These are phyloP conservation scores for Lathronympha strigana DNA, from an alignment of 2,888 invertebrate species.

Conservation along the genomic window DNA sequence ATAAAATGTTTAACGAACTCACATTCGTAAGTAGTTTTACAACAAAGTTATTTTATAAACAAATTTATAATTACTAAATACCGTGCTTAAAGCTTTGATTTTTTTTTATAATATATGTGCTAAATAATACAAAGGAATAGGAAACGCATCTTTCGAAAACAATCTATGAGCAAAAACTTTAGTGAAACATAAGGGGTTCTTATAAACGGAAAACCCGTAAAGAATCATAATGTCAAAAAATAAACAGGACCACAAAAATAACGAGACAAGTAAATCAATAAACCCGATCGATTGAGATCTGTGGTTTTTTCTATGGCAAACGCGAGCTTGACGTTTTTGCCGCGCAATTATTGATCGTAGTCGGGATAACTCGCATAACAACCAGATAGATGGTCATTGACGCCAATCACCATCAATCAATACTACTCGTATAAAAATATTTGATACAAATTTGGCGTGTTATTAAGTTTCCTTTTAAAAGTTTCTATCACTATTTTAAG, in stretches of 20 bases:
- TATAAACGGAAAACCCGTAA: too few species aligned
- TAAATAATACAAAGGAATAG: too few species aligned
- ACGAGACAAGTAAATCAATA: constrained; percentile 22
- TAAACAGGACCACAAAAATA: constrained; percentile 8
- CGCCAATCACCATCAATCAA: constrained; percentile 37
- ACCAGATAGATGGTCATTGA: constrained; percentile 37
- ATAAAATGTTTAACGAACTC: too few species aligned
- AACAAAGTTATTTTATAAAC: too few species aligned
- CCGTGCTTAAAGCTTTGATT: too few species aligned
- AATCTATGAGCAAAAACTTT: background rate
- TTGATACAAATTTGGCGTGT: constrained; percentile 11
- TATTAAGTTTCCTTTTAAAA: constrained; percentile 13
- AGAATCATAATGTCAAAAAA: constrained; percentile 6
- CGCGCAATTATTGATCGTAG: constrained; percentile 29
- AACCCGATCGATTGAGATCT: constrained; percentile 26
- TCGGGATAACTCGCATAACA: constrained; percentile 26
- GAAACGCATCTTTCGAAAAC: background rate
- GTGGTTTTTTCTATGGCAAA: constrained; percentile 27
- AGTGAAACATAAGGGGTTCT: background rate
- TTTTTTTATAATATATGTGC: too few species aligned
- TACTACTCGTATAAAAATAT: constrained; percentile 24
- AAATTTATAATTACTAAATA: too few species aligned
- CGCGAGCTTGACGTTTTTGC: constrained; percentile 23
- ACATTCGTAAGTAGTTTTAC: too few species aligned
- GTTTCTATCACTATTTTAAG: background rate